Evolutionary conservation across 2,888 invertebrate genomes (phyloP), one percentile per base, ranked within the genome.

Genomic region (Drosophila infuscata): DNA sequence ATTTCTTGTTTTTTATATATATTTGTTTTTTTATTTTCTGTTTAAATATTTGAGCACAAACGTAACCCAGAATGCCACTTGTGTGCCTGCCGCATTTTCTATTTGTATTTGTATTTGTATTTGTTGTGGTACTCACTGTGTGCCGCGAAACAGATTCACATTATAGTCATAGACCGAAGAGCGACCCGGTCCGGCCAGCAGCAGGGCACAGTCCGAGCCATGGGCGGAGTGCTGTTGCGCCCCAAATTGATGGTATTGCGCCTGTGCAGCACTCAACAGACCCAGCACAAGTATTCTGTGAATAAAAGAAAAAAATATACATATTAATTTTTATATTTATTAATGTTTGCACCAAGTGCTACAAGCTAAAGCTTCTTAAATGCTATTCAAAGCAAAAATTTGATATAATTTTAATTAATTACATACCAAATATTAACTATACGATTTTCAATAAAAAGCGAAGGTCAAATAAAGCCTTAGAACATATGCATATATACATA

Each of bases 81-180:
- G 54, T 29, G 29, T 36, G 52, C 57, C n/a, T 12, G 48, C 35
- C 54, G 30, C 58, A 59, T 75, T 76, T 72, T 78, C 80, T 73
- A 77, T 86, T 76, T 74, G 74, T 12, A 32, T 43, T 56, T 56
- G 56, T 8, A 77, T 86, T 76, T 74, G 74, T 12, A 32, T 43
- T 56, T 56, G 56, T 15, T 38, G 12, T n/a, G 8, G n/a, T 93
- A 96, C 97, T 96, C 94, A 97, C 97, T 95, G 94, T 85, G 95
- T 95, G 79, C 97, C 97, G 87, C 97, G 95, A 57, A 98, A 95
- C 73, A 97, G 94, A 94, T 97, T 97, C 86, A 96, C 95, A 90
- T 96, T 96, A 93, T 97, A 97, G 93, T 98, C 97, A 90, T 96
- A 97, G 20, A 96, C 95, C 68, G 96, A 97, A 79, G 96, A 96